Evolutionary conservation across 2,888 invertebrate genomes (phyloP), one percentile per base, ranked within the genome.

Genomic region (Sminthurinus aureus): DNA sequence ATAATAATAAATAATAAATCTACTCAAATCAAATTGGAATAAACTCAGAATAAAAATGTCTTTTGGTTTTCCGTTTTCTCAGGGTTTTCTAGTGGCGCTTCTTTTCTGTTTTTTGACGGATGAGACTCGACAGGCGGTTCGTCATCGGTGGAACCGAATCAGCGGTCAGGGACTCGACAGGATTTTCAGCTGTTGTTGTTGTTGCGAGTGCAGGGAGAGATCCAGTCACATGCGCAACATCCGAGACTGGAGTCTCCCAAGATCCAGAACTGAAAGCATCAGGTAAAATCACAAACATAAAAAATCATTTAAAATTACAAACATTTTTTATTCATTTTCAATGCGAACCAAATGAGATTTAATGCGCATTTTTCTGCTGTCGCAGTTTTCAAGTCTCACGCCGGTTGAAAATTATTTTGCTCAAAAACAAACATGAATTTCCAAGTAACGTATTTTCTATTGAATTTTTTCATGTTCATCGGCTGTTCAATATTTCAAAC

Each of bases 21-120:
- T n/a, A n/a, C n/a, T n/a, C n/a, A n/a, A n/a, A n/a, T n/a, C n/a
- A n/a, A n/a, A n/a, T n/a, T n/a, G n/a, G n/a, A n/a, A n/a, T n/a
- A n/a, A n/a, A n/a, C n/a, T n/a, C n/a, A 58, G 58, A 15, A 58
- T 58, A 12, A 58, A 58, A 12, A 12, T 12, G 15, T 58, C 9
- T 58, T 58, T 58, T 12, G 9, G 58, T 75, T 83, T 51, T 9
- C 15, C 15, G 87, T 84, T 81, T 83, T 91, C 91, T 4, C 91
- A 97, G 97, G 97, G 97, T 85, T 94, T 97, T 89, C 95, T 94
- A 80, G 96, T 97, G 85, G 96, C 97, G 6, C 91, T 97, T 84
- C 95, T 97, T 91, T 97, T 96, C 91, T 97, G 97, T 91, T 97
- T 97, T 91, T 93, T 97, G 89, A 97, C 97, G 91, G 95, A 96